Base-by-base conservation (phyloP, 2,797 vertebrate genomes). In the Todus mexicanus region DNA sequence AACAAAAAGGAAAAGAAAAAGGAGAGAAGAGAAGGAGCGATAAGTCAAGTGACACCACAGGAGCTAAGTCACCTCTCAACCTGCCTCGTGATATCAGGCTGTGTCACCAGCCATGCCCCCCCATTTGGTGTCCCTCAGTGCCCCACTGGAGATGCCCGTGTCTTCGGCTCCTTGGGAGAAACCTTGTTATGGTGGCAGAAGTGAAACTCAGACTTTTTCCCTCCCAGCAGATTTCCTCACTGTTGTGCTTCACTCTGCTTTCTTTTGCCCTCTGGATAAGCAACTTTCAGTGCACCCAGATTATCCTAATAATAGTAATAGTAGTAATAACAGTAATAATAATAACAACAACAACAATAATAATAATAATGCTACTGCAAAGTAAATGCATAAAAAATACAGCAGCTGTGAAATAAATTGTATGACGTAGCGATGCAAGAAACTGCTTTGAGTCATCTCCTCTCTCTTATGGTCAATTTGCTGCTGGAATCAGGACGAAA, bases 31-130 rank as follows among this genome's bases (percentile, higher is more conserved):
- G 10, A 37, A 70, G 47, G 20, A 73, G 13, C 45, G 75, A 85
- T 57, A 92, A 80, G 38, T 63, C 43, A 81, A 78, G 57, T 7
- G 11, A 35, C 25, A 35, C 59, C 64, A 31, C 10, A 63, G 72
- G 61, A 84, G 47, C 38, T 43, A 25, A 83, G 84, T 54, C 42
- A 33, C 25, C 66, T 57, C 56, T 63, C 59, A 85, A 47, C 53
- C 56, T 54, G 56, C 22, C 27, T 76, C 6, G 0, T 26, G 40
- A 37, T 6, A 65, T 20, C 48, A 48, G 85, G 45, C 74, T 86
- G 69, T 72, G 61, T 6, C 73, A 57, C 17, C 48, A 50, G n/a
- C 63, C 0, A 0, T 57, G 45, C 4, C 47, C 47, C 54, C 3
- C 2, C 25, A 12, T 9, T 22, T 5, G 1, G 19, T 4, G 11